phyloP scores from a whole-genome alignment of 2,888 invertebrate genomes.

The Ephialtes manifestator region DNA sequence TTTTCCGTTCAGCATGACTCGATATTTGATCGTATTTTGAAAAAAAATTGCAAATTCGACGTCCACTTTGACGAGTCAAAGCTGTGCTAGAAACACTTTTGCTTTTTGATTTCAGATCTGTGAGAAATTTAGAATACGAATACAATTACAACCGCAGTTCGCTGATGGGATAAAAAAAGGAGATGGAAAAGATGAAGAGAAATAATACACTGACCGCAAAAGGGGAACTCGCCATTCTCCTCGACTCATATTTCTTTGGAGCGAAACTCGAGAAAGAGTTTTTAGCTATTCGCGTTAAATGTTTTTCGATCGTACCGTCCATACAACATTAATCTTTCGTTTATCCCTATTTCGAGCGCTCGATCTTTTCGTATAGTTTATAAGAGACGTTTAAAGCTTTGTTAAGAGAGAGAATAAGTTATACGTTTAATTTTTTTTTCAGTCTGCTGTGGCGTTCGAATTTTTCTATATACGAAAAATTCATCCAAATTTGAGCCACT shows the following conservation, averaged over 20 bases:
- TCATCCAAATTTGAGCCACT: no score
- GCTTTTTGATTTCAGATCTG: conserved; percentile 74
- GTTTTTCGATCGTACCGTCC: conserved; percentile 63
- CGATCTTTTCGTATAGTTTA: conserved; percentile 81
- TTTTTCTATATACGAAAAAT: conserved; percentile 70
- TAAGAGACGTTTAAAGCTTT: conserved; percentile 77
- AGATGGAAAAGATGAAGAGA: background rate
- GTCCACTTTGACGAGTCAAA: conserved; percentile 27
- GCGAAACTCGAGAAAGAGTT: conserved; percentile 27
- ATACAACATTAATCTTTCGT: conserved; percentile 75
- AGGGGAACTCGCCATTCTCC: background rate
- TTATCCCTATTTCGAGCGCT: conserved; percentile 77
- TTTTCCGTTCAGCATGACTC: conserved; percentile 32
- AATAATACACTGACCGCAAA: background rate
- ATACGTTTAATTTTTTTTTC: conserved; percentile 74
- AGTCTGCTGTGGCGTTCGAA: conserved; percentile 75
- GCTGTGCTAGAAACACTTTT: conserved; percentile 39
- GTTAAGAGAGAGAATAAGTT: conserved; percentile 43
- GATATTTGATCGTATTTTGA: conserved; percentile 25
- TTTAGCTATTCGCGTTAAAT: conserved; percentile 55
- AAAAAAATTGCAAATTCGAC: conserved; percentile 32
- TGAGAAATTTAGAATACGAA: conserved; percentile 76
- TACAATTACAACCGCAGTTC: conserved; percentile 66
- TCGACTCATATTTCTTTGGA: conserved; percentile 17
- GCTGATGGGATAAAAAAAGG: conserved; percentile 45